phyloP scores from a whole-genome alignment of 2,113 vertebrate species.

The Polypterus bichir region DNA sequence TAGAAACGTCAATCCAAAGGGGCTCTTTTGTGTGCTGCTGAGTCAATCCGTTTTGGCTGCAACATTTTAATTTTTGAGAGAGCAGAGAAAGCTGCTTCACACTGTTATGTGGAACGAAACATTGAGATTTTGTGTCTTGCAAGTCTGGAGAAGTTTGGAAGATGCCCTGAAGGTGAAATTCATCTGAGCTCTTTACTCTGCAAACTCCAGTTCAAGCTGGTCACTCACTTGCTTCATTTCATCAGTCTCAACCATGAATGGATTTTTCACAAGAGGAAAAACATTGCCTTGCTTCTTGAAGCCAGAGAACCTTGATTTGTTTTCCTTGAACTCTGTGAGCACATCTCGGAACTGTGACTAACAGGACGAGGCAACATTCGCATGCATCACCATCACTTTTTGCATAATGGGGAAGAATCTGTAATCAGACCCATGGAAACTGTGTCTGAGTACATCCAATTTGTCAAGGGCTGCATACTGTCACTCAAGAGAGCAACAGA shows the following conservation, averaged over 20 bases:
- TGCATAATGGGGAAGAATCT: background rate
- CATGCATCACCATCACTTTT: conserved; percentile 6
- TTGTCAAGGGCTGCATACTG: background rate
- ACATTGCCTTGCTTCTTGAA: too few species aligned
- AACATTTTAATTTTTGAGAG: too few species aligned
- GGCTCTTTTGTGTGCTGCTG: conserved; percentile 9
- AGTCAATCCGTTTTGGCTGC: conserved; percentile 6
- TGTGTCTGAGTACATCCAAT: conserved; percentile 8
- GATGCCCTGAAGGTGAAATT: conserved; percentile 7
- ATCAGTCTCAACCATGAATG: too few species aligned
- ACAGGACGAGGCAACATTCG: conserved; percentile 5
- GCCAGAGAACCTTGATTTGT: conserved; percentile 4
- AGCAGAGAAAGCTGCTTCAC: conserved; percentile 4
- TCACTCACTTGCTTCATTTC: conserved; percentile 1
- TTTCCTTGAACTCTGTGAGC: conserved; percentile 9
- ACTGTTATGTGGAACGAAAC: too few species aligned
- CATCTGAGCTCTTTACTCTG: conserved; percentile 7
- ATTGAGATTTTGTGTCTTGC: conserved; percentile 1
- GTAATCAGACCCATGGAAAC: conserved; percentile 3
- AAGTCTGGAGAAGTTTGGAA: conserved; percentile 8
- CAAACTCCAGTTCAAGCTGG: background rate
- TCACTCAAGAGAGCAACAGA: conserved; percentile 5
- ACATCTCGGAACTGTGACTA: conserved; percentile 10
- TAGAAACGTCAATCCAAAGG: conserved; percentile 3
- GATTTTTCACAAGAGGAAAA: too few species aligned